Percentiles rank a stretch among this genome's conserved stretches.
phyloP scores from a whole-genome alignment of 2,797 vertebrate genomes.

The Lithobates sylvaticus region DNA sequence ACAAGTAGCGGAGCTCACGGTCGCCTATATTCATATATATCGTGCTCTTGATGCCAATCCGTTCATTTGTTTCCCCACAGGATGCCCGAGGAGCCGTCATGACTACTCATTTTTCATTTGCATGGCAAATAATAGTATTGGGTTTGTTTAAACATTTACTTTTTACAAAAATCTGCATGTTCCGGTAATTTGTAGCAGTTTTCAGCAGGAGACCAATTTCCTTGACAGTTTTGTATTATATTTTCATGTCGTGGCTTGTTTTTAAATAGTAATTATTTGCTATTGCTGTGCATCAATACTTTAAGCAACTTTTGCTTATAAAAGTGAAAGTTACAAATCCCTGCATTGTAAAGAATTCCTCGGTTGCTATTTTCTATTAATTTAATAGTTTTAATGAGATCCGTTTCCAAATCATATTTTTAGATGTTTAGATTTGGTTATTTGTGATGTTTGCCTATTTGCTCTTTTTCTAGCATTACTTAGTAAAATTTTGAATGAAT shows the following conservation, averaged over 20 bases:
- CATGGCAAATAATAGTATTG: conserved; percentile 46
- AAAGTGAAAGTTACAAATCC: conserved; percentile 36
- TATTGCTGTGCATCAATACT: conserved; percentile 57
- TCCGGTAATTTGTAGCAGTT: conserved; percentile 46
- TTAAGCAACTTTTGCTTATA: conserved; percentile 25
- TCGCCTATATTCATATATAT: neutral
- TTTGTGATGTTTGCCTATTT: too few species aligned
- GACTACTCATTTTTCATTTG: conserved; percentile 51
- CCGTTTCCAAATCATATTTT: neutral
- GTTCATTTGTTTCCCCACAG: conserved; percentile 7
- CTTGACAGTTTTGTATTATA: conserved; percentile 59
- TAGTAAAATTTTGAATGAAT: too few species aligned
- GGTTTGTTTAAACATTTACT: conserved; percentile 56
- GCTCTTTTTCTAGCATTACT: too few species aligned
- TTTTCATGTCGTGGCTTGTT: conserved; percentile 59
- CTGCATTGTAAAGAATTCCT: neutral
- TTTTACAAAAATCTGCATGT: conserved; percentile 48
- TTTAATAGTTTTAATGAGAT: conserved; percentile 6
- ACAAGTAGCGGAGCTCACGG: neutral
- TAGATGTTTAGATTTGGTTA: too few species aligned
- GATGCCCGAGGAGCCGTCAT: conserved; percentile 24
- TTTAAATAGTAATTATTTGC: conserved; percentile 57
- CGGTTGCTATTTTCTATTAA: neutral
- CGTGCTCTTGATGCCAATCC: neutral
- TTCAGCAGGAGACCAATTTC: conserved; percentile 60